A percentile compares a stretch with the other conserved stretches of the same genome.
Conservation (phyloP, 2,113 vertebrate species). For the Neolamprologus cancellatus region DNA sequence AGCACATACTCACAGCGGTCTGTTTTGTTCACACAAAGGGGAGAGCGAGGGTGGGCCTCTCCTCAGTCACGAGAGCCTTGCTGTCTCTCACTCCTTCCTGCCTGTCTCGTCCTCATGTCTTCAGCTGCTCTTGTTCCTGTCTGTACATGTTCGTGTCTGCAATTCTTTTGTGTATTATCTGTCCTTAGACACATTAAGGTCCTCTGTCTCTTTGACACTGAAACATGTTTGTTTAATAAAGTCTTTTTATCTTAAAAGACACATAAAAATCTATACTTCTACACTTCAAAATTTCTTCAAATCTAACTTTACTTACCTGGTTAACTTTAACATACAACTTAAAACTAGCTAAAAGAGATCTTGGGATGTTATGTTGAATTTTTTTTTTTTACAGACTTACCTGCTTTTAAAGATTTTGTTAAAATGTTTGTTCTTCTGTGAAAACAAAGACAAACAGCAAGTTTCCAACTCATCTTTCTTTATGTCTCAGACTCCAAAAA, state of each 20-base stretch:
- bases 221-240: not conserved
- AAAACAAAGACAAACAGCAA: not conserved
- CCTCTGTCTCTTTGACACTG: not conserved
- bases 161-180: not conserved
- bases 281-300: not conserved
- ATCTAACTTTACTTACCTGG: not conserved
- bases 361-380: not conserved
- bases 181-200: not conserved
- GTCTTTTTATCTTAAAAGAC: not conserved
- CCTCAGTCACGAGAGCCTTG: slow-evolving; percentile 25
- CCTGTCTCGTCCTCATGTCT: slow-evolving; percentile 41
- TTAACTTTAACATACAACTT: not conserved
- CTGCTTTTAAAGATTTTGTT: not conserved
- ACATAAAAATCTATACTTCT: not conserved
- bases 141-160: not conserved
- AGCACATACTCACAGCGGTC: not conserved
- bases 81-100: slow-evolving; percentile 52
- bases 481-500: not conserved
- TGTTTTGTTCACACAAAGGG: not conserved
- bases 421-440: not conserved
- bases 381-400: not conserved
- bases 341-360: not conserved
- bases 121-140: slow-evolving; percentile 11
- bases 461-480: not conserved
- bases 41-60: slow-evolving; percentile 24